Conservation (phyloP, 2,113 vertebrate genomes). For the Ramphastos sulfuratus region DNA sequence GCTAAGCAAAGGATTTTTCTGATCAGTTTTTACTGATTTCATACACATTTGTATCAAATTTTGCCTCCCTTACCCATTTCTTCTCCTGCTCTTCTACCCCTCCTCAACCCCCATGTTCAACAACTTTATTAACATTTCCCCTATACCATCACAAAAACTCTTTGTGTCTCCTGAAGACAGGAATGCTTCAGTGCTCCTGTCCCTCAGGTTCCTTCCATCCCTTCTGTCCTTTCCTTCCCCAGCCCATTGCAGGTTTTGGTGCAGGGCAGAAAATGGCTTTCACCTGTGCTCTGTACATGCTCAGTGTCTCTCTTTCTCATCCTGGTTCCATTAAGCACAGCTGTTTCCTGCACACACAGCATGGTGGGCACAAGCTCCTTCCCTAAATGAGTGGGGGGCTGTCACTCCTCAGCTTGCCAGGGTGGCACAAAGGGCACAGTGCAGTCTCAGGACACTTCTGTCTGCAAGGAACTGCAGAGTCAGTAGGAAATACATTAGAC, state of each 20-base stretch:
- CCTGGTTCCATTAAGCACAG: neutral
- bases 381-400: neutral
- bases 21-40: neutral
- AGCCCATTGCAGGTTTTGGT: neutral
- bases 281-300: neutral
- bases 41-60: neutral
- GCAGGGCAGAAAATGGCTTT: neutral
- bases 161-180: neutral
- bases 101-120: neutral
- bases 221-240: neutral
- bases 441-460: neutral
- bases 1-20: constrained; percentile 14
- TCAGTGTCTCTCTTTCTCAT: neutral
- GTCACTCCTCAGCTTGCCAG: neutral
- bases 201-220: neutral
- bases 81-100: neutral
- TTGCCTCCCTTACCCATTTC: neutral
- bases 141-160: neutral
- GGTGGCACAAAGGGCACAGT: neutral
- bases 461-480: neutral
- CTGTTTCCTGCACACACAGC: neutral
- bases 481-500: neutral
- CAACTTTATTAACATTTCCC: neutral
- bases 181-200: neutral
- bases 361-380: neutral